Percentiles rank a stretch among this genome's conserved stretches.
phyloP scores from a whole-genome alignment of 2,888 invertebrate genomes.

The Taphrorychus bicolor region DNA sequence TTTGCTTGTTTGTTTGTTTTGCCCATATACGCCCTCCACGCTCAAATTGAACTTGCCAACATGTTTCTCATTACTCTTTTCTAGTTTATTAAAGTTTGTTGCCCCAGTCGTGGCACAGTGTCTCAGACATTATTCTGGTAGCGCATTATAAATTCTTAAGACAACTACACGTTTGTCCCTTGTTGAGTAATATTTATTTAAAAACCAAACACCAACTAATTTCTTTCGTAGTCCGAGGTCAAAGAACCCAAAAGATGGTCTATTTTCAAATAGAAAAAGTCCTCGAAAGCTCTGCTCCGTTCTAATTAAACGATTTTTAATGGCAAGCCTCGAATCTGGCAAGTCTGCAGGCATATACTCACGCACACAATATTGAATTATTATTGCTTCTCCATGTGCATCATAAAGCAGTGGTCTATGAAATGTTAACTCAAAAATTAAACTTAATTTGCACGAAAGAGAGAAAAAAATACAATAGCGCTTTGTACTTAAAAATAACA shows the following conservation, averaged over 20 bases:
- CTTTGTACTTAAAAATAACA: no score
- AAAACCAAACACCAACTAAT: not conserved
- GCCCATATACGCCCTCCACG: not conserved
- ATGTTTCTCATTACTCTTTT: not conserved
- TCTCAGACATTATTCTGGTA: not conserved
- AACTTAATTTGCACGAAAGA: not conserved
- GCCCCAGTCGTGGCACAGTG: no score
- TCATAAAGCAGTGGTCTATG: not conserved
- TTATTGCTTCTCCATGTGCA: no score
- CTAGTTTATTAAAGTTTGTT: no score
- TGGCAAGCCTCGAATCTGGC: constrained; percentile 19
- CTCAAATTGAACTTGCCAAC: not conserved
- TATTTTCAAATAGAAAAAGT: constrained; percentile 16
- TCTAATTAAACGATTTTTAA: constrained; percentile 27
- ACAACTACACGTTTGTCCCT: not conserved
- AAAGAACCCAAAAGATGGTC: constrained; percentile 14
- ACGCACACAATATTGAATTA: not conserved
- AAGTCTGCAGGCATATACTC: constrained; percentile 2
- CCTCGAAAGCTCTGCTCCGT: constrained; percentile 8
- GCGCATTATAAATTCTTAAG: not conserved
- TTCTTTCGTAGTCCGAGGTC: not conserved
- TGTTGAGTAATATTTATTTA: not conserved
- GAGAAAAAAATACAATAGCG: no score
- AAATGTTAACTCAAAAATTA: not conserved
- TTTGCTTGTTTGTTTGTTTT: not conserved